These are phyloP conservation scores for Pachliopta kotzebuea DNA, from an alignment of 2,888 invertebrate species.

Conservation along the genomic window DNA sequence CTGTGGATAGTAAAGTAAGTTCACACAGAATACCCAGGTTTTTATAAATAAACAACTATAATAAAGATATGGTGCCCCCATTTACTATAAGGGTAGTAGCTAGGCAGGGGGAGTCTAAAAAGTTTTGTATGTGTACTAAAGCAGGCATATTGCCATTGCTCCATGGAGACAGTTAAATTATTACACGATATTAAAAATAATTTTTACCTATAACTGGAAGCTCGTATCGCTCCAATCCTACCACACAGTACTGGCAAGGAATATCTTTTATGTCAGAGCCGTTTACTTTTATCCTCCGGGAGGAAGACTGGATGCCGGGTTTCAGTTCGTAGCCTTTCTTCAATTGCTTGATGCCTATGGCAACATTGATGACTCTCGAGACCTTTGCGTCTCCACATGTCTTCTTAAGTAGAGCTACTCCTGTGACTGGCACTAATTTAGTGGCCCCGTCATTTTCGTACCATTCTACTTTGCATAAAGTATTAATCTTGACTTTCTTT, in stretches of 20 bases:
- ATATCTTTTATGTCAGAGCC: conserved; percentile 83
- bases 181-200: neutral
- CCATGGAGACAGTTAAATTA: too few relatives aligned
- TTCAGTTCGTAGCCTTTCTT: conserved; percentile 81
- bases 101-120: too few relatives aligned
- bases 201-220: conserved; percentile 84
- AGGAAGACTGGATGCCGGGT: conserved; percentile 83
- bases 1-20: too few relatives aligned
- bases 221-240: conserved; percentile 84
- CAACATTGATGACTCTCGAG: conserved; percentile 79
- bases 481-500: conserved; percentile 82
- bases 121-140: too few relatives aligned
- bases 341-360: conserved; percentile 77
- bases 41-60: too few relatives aligned
- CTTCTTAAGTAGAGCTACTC: conserved; percentile 79
- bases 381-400: conserved; percentile 75
- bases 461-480: conserved; percentile 85
- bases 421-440: conserved; percentile 81
- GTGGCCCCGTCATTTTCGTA: conserved; percentile 83
- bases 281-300: conserved; percentile 82
- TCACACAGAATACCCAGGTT: too few relatives aligned
- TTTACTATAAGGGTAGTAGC: too few relatives aligned
- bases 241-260: conserved; percentile 83
- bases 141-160: too few relatives aligned
- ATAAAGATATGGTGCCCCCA: too few relatives aligned